Percentiles rank a stretch among this genome's conserved stretches.
Evolutionary conservation across 1,140 invertebrate genomes (phyloP).

Genomic region (Anastrepha obliqua): DNA sequence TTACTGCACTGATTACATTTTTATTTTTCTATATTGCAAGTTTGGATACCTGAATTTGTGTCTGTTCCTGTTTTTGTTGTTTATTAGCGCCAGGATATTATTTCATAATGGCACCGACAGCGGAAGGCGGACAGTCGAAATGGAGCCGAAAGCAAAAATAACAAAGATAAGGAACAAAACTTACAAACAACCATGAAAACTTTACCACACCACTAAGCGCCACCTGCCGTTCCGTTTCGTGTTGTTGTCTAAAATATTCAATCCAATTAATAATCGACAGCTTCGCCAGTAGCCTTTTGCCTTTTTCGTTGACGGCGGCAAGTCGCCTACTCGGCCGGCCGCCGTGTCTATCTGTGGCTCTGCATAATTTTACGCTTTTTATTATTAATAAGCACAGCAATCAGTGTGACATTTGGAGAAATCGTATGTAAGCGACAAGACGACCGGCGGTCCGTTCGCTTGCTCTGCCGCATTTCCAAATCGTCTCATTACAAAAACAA

Average conservation of each 20-base stretch:
- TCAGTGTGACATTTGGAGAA: slow-evolving; percentile 70
- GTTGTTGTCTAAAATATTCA: slow-evolving; percentile 60
- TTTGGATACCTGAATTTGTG: not conserved
- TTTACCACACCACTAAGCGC: slow-evolving; percentile 19
- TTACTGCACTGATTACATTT: not conserved
- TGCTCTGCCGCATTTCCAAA: not conserved
- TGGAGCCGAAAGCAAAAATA: too few species aligned
- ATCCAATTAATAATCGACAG: slow-evolving; percentile 69
- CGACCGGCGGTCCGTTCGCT: not conserved
- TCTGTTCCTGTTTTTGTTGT: not conserved
- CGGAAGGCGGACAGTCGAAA: not conserved
- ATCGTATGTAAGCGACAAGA: slow-evolving; percentile 14
- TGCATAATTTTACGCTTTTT: slow-evolving; percentile 71
- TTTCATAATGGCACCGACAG: slow-evolving; percentile 31
- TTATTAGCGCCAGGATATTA: slow-evolving; percentile 53
- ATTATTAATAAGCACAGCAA: slow-evolving; percentile 72
- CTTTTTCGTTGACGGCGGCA: not conserved
- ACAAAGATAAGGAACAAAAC: too few species aligned
- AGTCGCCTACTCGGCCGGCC: not conserved
- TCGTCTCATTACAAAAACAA: slow-evolving; percentile 44
- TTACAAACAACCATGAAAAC: not conserved
- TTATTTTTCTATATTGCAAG: not conserved
- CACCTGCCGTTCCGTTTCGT: slow-evolving; percentile 65
- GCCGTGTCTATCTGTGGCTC: slow-evolving; percentile 21
- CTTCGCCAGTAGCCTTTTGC: slow-evolving; percentile 2